A percentile compares a stretch with the other conserved stretches of the same genome.
phyloP scores from a whole-genome alignment of 2,888 invertebrate species.

The Theodoxus fluviatilis region DNA sequence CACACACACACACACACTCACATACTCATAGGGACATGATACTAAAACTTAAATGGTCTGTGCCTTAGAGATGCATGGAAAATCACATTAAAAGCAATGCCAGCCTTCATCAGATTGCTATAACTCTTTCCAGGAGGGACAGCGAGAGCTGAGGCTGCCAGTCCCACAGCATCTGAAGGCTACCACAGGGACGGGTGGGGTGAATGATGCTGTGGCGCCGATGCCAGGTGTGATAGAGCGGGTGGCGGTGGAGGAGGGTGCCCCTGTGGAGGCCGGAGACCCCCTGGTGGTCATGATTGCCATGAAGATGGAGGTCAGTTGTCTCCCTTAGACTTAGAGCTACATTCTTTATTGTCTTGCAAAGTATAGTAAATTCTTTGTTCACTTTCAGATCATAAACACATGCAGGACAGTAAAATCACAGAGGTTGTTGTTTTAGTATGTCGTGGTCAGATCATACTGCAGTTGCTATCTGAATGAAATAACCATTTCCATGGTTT shows the following conservation, averaged over 20 bases:
- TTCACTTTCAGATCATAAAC: not conserved
- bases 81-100: too few species aligned
- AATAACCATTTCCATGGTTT: too few species aligned
- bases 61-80: too few species aligned
- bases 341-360: not conserved
- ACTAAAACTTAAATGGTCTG: too few species aligned
- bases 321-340: too few species aligned
- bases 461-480: too few species aligned
- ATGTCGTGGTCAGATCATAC: too few species aligned
- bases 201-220: conserved; percentile 78
- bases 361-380: not conserved
- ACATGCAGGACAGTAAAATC: too few species aligned
- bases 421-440: too few species aligned
- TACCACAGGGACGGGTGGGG: conserved; percentile 55
- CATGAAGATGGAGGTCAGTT: conserved; percentile 95
- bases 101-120: too few species aligned
- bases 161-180: conserved; percentile 63
- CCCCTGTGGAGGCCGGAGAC: conserved; percentile 85
- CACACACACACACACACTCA: too few species aligned
- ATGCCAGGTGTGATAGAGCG: conserved; percentile 97
- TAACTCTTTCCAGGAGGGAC: conserved; percentile 56
- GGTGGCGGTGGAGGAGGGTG: conserved; percentile 82
- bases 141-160: conserved; percentile 63
- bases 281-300: conserved; percentile 93
- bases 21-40: too few species aligned